phyloP scores from a whole-genome alignment of 2,888 invertebrate genomes.

The Apodemia hepburni region DNA sequence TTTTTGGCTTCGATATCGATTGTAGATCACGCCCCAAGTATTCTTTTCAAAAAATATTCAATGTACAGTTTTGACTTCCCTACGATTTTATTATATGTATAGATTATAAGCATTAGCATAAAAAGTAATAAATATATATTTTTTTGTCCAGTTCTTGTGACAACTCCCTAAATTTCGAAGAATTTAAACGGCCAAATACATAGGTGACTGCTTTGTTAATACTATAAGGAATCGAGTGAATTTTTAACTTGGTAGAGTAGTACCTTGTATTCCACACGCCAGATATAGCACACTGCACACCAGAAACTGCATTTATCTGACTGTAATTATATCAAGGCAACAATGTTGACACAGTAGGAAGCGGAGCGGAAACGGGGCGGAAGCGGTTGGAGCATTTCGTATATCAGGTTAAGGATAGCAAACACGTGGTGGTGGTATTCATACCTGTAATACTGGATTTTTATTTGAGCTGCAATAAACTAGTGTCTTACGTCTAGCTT shows the following conservation, averaged over 20 bases:
- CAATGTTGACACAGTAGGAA: background rate
- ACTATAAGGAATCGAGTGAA: background rate
- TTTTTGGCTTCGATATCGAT: no score
- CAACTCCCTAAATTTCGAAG: background rate
- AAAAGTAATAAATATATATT: background rate
- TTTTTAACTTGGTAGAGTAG: background rate
- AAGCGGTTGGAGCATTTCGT: background rate
- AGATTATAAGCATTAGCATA: no score
- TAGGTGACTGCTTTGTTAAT: background rate
- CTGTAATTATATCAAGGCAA: background rate
- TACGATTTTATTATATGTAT: no score
- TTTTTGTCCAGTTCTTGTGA: background rate
- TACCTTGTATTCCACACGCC: background rate
- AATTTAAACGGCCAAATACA: background rate
- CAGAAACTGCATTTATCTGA: slow-evolving; percentile 6
- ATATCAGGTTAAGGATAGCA: no score
- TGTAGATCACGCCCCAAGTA: no score
- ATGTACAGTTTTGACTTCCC: no score
- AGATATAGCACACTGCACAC: slow-evolving; percentile 2
- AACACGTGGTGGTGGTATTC: background rate
- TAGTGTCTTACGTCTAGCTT: no score
- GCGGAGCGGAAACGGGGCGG: background rate
- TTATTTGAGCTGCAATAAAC: no score
- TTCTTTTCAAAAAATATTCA: no score
- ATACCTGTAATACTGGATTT: no score